These are phyloP conservation scores for Epinephelus fuscoguttatus DNA, from an alignment of 2,113 vertebrate genomes.

Conservation along the genomic window DNA sequence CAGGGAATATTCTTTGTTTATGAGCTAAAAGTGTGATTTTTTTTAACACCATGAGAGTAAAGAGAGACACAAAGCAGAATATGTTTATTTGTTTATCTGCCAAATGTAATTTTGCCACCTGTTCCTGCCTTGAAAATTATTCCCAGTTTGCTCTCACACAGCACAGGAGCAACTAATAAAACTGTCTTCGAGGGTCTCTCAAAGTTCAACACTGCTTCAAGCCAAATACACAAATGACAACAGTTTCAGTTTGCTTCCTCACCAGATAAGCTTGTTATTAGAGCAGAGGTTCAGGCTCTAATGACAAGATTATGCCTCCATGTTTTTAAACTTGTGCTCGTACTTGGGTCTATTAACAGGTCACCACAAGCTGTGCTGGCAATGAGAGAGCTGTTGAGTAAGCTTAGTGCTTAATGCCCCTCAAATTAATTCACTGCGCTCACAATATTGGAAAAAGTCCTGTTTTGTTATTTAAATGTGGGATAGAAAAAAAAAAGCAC, in stretches of 20 bases:
- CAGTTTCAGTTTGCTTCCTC: neutral
- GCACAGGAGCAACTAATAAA: conserved; percentile 24
- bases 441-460: neutral
- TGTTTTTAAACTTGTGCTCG: neutral
- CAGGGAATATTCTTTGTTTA: conserved; percentile 6
- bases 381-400: neutral
- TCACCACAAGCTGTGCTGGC: conserved; percentile 8
- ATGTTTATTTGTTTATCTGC: conserved; percentile 42
- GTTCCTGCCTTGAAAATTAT: conserved; percentile 28
- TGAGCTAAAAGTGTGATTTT: neutral
- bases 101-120: conserved; percentile 44
- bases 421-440: neutral
- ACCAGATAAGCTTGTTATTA: neutral
- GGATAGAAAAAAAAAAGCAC: neutral
- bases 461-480: neutral
- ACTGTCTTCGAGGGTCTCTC: neutral
- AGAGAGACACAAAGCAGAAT: conserved; percentile 24
- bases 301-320: neutral
- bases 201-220: conserved; percentile 14
- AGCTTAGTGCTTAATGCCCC: neutral
- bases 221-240: neutral
- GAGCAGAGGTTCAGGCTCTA: neutral
- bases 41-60: neutral
- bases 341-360: neutral
- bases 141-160: conserved; percentile 23